Conservation (phyloP, 2,797 vertebrate species). For the Darevskia nairensis region DNA sequence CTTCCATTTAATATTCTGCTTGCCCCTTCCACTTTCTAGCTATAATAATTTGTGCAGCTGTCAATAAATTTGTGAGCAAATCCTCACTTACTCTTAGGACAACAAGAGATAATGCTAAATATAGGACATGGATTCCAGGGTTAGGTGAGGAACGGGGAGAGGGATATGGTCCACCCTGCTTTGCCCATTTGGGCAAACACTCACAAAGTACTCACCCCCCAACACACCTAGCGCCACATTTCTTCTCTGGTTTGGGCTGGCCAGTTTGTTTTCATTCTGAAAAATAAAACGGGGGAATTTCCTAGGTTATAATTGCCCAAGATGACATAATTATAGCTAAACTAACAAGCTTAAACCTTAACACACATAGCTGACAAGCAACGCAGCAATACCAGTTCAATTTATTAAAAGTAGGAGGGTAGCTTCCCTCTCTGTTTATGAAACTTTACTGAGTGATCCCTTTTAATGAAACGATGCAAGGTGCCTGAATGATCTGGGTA, state of each 20-base stretch:
- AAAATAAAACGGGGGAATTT: slow-evolving; percentile 50
- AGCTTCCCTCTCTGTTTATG: slow-evolving; percentile 63
- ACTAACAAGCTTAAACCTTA: slow-evolving; percentile 47
- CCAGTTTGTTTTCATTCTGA: slow-evolving; percentile 35
- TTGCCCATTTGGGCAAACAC: neutral
- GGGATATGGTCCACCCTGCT: neutral
- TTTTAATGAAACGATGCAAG: neutral
- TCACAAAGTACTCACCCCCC: neutral
- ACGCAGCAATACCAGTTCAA: slow-evolving; percentile 60
- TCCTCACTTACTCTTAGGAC: neutral
- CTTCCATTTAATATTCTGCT: no score
- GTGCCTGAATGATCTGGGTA: slow-evolving; percentile 41
- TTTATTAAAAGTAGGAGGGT: slow-evolving; percentile 47
- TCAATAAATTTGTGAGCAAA: no score
- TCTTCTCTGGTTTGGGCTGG: slow-evolving; percentile 15
- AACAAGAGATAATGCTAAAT: neutral
- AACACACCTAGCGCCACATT: no score
- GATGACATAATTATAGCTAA: slow-evolving; percentile 59
- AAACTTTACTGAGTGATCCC: slow-evolving; percentile 68
- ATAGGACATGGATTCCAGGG: slow-evolving; percentile 5
- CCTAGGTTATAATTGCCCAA: slow-evolving; percentile 65
- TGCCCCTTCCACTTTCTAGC: no score
- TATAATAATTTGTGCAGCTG: no score
- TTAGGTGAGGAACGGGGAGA: neutral
- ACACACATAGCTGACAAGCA: slow-evolving; percentile 52